Evolutionary conservation across 2,888 invertebrate genomes (phyloP), one percentile per base, ranked within the genome.

Genomic region (Furcula furcula): DNA sequence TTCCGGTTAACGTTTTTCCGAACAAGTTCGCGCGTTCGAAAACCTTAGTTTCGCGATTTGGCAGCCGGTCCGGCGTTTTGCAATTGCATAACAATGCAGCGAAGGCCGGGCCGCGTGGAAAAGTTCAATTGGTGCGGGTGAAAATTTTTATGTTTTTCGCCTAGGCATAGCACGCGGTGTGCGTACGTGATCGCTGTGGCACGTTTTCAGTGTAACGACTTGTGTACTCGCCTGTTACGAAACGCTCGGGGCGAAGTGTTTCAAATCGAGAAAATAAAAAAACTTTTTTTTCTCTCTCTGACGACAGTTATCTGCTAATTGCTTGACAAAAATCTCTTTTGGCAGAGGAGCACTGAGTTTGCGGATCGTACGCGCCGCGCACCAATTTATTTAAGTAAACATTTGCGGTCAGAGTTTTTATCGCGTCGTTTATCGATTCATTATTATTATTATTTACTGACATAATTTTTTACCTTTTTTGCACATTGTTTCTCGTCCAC

Each of bases 31-130:
- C 49, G 53, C 55, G 58, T 56, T 53, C 58, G 60, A 64, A 68
- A 75, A 65, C 51, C 62, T 62, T 69, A 65, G 63, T 65, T 65
- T 69, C 63, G 62, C 61, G 64, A 65, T 76, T 76, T 72, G 78
- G 72, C 74, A 68, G 69, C 62, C 59, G 59, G 60, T 60, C 58
- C 59, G 55, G 52, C 47, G 62, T 62, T 69, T 65, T 67, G 68
- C 68, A 76, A 79, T 86, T 85, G 85, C 85, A 84, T 85, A 85
- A 86, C 79, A 76, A 75, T 82, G 82, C 82, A 83, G 66, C 65
- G 75, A 75, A 76, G 76, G 76, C 75, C 75, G 76, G 70, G 59
- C 69, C 63, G 73, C 68, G 64, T 65, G 79, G 82, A 84, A 85
- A 86, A 77, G 72, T 76, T 72, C 50, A 61, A 59, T 67, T 63